phyloP scores from a whole-genome alignment of 2,888 invertebrate species.

The Drosophila vallismaia region DNA sequence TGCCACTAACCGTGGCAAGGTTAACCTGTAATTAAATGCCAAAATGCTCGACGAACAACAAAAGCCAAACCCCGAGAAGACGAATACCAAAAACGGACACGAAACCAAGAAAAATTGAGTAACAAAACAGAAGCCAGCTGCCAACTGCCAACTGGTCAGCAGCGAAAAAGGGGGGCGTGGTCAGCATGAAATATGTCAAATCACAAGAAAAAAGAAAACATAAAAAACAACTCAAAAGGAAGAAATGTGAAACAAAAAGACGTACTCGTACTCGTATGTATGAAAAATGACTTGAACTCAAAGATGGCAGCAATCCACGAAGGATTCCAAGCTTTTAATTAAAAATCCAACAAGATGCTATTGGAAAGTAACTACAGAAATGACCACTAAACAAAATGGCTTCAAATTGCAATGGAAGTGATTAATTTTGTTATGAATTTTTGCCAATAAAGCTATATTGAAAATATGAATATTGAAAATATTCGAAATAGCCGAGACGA shows the following conservation, averaged over 20 bases:
- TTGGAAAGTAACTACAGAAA: not conserved
- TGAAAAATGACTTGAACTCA: not conserved
- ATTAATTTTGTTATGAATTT: not conserved
- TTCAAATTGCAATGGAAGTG: not conserved
- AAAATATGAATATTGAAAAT: not conserved
- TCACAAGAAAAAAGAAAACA: slow-evolving; percentile 6
- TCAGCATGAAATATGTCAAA: slow-evolving; percentile 36
- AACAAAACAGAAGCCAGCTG: slow-evolving; percentile 45
- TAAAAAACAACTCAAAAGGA: not conserved
- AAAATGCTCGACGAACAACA: slow-evolving; percentile 10
- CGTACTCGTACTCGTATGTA: not conserved
- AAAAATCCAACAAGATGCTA: slow-evolving; percentile 1
- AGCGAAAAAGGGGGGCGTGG: slow-evolving; percentile 25
- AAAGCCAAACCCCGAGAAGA: slow-evolving; percentile 12
- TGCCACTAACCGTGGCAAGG: slow-evolving; percentile 34
- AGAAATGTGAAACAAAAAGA: too few species aligned
- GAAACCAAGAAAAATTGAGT: slow-evolving; percentile 23
- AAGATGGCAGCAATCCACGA: slow-evolving; percentile 21
- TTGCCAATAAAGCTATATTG: too few species aligned
- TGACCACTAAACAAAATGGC: not conserved
- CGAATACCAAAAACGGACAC: not conserved
- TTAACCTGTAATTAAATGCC: slow-evolving; percentile 70
- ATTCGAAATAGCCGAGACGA: not conserved
- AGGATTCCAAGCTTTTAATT: slow-evolving; percentile 14
- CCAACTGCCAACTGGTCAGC: slow-evolving; percentile 24